Evolutionary conservation across 1,140 invertebrate species (phyloP), one percentile per base, ranked within the genome.

Genomic region (Drosophila sp.): DNA sequence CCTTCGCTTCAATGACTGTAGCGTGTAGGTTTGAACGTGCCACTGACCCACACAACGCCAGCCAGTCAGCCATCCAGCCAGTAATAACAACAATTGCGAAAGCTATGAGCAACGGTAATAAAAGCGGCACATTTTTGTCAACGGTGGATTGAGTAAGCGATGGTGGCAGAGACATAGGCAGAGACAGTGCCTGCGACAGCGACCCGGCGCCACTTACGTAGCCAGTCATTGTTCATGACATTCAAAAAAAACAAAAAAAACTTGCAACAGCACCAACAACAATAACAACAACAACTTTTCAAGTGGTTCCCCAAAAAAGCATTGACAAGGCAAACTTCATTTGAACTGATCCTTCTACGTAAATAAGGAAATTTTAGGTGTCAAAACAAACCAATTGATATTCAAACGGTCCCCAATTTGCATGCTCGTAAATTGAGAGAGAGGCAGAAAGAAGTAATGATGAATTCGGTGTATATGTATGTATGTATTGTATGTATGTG

Each of bases 201-300:
- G 17, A 17, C 17, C 50, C 73, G 61, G 35, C 50, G 68, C 35
- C 78, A 71, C 60, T 57, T 44, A 62, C 56, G 47, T 57, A 44
- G 30, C 60, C 63, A 89, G 61, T 78, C 70, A 89, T 89, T 89
- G 84, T 80, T 89, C 84, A 89, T 89, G 84, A 89, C 84, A 89
- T 89, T 89, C 84, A 89, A 87, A 86, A 38, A 38, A 11, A 1
- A 83, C n/a, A 57, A 62, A 11, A 70, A 84, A 70, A 71, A 73
- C 63, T 77, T 38, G 35, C 35, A 87, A 65, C 77, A 80, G 78
- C 62, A 50, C 65, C 55, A 69, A 69, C 76, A 33, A 66, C 3
- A 41, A 11, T 11, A 40, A 2, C 17, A 23, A 17, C 44, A 23
- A 7, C 17, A 50, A 3, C 35, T 38, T 38, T 27, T 50, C 1